A percentile compares a stretch with the other conserved stretches of the same genome.
Conservation (phyloP, 2,888 invertebrate genomes). For the Hypena proboscidalis region DNA sequence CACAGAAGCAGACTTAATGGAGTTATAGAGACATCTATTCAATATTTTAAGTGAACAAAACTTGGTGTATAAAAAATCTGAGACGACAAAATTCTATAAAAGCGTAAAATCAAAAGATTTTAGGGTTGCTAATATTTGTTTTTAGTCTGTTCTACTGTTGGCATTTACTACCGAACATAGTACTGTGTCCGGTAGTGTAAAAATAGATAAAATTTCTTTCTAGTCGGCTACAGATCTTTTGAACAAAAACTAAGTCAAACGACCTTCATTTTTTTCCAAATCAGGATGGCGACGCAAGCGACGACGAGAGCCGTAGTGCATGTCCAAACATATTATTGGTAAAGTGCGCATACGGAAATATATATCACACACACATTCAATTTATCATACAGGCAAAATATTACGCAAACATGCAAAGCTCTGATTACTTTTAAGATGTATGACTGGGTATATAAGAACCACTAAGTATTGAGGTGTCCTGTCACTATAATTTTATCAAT, state of each 20-base stretch:
- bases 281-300: slow-evolving; percentile 4
- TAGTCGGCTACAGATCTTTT: neutral
- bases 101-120: no score
- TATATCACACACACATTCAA: slow-evolving; percentile 4
- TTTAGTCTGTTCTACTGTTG: no score
- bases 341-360: slow-evolving; percentile 20
- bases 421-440: neutral
- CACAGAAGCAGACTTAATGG: no score
- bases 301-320: neutral
- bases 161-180: no score
- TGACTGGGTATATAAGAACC: slow-evolving; percentile 7
- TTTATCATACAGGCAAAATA: neutral
- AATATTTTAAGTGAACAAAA: no score
- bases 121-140: no score
- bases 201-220: neutral
- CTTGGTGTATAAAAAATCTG: no score
- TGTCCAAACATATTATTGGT: neutral
- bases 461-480: no score
- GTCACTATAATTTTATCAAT: no score
- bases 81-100: no score
- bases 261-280: slow-evolving; percentile 33
- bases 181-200: no score
- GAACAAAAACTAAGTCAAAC: slow-evolving; percentile 6
- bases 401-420: neutral
- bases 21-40: no score